A percentile compares a stretch with the other conserved stretches of the same genome.
Evolutionary conservation across 2,113 vertebrate species (phyloP).

Genomic region (Microcebus ravelobensis): DNA sequence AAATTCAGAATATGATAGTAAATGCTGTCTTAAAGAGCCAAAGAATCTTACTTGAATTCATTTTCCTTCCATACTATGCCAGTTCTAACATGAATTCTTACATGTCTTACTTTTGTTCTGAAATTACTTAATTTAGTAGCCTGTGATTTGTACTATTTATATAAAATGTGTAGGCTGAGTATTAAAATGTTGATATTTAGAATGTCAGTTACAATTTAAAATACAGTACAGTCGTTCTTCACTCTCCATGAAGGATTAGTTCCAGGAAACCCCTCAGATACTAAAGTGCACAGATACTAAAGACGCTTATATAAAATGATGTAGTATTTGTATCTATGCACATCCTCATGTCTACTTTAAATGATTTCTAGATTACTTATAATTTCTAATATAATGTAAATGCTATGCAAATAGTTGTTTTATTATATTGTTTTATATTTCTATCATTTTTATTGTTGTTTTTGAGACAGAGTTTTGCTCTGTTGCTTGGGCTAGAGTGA

Average conservation of each 20-base stretch:
- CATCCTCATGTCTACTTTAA: not conserved
- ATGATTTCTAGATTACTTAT: not conserved
- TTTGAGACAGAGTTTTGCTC: too few relatives aligned
- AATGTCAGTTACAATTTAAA: not conserved
- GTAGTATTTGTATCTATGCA: not conserved
- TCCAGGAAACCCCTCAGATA: not conserved
- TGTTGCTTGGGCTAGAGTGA: too few relatives aligned
- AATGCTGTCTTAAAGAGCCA: not conserved
- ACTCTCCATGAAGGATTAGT: not conserved
- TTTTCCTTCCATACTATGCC: conserved; percentile 13
- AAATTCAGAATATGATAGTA: not conserved
- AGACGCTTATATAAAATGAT: not conserved
- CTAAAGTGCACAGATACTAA: not conserved
- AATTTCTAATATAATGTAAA: not conserved
- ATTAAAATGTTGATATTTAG: conserved; percentile 4
- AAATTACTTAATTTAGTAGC: conserved; percentile 31
- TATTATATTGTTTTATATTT: not conserved
- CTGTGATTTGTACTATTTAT: not conserved
- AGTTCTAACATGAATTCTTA: not conserved
- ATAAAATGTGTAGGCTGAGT: not conserved
- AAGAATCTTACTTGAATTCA: conserved; percentile 23
- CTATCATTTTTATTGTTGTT: not conserved
- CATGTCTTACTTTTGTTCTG: not conserved
- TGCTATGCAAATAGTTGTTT: not conserved
- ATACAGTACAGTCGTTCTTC: not conserved